Base-by-base conservation (phyloP, 2,113 vertebrate species). In the Pongo pygmaeus region DNA sequence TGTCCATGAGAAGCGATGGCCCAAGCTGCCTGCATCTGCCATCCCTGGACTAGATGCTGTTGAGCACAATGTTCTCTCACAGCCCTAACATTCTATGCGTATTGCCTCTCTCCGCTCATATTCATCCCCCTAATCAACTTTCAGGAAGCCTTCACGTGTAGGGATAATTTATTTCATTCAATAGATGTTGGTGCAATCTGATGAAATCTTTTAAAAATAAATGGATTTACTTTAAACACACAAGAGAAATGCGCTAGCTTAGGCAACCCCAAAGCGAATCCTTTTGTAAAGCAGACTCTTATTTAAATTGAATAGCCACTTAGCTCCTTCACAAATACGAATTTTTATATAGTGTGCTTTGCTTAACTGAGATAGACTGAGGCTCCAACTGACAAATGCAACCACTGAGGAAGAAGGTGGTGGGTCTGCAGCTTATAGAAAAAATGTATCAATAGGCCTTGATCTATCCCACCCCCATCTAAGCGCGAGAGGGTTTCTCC, bases 181-280 rank as follows among this genome's bases (percentile, higher is more conserved):
- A 48, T 64, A 78, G 59, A 89, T 74, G 57, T 67, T 87, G 25
- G 55, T 75, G 27, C 78, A 84, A 83, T 81, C 78, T 90, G 91
- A 97, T 92, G 52, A 79, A n/a, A 83, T 97, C 81, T 93, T 94
- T 93, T 79, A 78, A 96, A 91, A 94, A 89, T 72, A 91, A 78
- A 78, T 94, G 91, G 35, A 93, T 85, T 67, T 59, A 69, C 61
- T 93, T 90, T 79, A 96, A 92, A 94, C 30, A 93, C 38, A 55
- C 40, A 55, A 80, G 64, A 94, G 55, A 79, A 57, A 89, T n/a
- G 40, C 14, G 75, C 50, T 46, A 22, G 55, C 88, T 48, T 57
- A 50, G 91, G 84, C 59, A 93, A 84, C 83, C 78, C 83, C 64
- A 74, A 97, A 92, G 91, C 8, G 40, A 93, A 85, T 81, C 59